phyloP scores from a whole-genome alignment of 2,113 vertebrate genomes.

The Hypanus sabinus region DNA sequence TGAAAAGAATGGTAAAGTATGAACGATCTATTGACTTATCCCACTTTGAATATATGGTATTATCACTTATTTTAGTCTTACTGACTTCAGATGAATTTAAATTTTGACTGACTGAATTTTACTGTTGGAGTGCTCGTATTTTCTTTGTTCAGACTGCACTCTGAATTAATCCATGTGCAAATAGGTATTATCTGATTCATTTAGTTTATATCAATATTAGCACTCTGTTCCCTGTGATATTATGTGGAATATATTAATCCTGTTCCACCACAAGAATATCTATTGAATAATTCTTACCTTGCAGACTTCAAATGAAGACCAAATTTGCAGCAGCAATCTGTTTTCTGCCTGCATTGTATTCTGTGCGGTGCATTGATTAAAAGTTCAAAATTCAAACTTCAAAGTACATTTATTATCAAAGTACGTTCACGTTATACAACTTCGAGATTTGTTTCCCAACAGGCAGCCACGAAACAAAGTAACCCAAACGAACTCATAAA shows the following conservation, averaged over 20 bases:
- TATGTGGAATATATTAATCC: slow-evolving; percentile 4
- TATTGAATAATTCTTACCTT: background rate
- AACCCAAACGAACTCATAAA: too few relatives aligned
- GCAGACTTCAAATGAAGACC: background rate
- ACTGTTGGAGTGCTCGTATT: background rate
- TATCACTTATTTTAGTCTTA: background rate
- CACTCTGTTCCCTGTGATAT: background rate
- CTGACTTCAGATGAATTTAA: background rate
- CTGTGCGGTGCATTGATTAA: too few relatives aligned
- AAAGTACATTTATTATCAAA: too few relatives aligned
- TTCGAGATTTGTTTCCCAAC: too few relatives aligned
- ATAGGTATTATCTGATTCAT: background rate
- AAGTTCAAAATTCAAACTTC: too few relatives aligned
- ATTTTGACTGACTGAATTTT: background rate
- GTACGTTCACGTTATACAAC: too few relatives aligned
- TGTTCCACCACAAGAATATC: background rate
- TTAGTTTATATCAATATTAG: background rate
- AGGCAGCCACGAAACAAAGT: too few relatives aligned
- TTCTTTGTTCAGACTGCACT: background rate
- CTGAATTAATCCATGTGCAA: background rate
- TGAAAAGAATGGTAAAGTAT: background rate
- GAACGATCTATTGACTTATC: too few relatives aligned
- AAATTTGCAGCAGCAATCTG: too few relatives aligned
- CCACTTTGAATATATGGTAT: background rate
- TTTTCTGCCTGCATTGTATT: too few relatives aligned